Evolutionary conservation across 2,888 invertebrate species (phyloP).

Genomic region (Temnothorax unifasciatus): DNA sequence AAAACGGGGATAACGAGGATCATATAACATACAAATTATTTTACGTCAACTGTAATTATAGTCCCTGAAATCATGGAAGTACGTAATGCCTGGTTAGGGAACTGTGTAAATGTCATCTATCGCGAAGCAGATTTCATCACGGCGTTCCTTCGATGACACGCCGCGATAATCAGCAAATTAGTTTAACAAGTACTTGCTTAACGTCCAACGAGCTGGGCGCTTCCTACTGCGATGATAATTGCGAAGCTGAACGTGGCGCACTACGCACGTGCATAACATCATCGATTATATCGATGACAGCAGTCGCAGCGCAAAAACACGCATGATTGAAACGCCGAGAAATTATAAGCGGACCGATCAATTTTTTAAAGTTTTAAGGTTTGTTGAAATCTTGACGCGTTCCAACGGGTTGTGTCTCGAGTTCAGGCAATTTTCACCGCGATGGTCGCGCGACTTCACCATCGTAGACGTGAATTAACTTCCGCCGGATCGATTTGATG

Average conservation of each 20-base stretch:
- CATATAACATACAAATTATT: background rate
- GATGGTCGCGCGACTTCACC: background rate
- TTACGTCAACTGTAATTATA: background rate
- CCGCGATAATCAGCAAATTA: constrained; percentile 40
- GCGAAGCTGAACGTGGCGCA: background rate
- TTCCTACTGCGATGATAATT: constrained; percentile 37
- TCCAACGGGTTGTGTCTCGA: no score
- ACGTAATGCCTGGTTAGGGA: constrained; percentile 6
- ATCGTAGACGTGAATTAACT: constrained; percentile 10
- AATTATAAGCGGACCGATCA: background rate
- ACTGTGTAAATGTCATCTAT: background rate
- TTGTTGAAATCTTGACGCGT: background rate
- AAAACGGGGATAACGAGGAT: background rate
- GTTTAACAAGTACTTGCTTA: constrained; percentile 30
- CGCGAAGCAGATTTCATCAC: constrained; percentile 2
- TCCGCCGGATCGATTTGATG: constrained; percentile 14
- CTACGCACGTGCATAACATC: background rate
- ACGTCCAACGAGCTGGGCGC: constrained; percentile 12
- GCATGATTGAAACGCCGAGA: background rate
- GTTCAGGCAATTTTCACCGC: constrained; percentile 9
- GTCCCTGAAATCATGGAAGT: background rate
- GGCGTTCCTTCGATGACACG: constrained; percentile 21
- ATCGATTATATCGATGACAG: constrained; percentile 17
- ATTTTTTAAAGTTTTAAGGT: background rate
- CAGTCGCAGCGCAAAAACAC: background rate